phyloP scores from a whole-genome alignment of 1,140 invertebrate species.

The Psilanteris sp. region DNA sequence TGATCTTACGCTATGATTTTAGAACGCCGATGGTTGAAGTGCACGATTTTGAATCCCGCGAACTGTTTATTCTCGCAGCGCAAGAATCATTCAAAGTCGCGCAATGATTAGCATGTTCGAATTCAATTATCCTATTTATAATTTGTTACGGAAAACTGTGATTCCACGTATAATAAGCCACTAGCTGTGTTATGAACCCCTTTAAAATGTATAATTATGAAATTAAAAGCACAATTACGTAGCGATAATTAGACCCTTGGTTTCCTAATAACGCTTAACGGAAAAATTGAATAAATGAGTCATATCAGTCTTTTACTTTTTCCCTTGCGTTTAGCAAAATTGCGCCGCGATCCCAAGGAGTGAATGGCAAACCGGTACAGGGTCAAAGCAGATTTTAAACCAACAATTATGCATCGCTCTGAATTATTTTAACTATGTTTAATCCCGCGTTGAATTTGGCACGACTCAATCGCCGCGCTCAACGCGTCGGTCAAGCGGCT shows the following conservation, averaged over 20 bases:
- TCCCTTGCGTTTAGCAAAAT: constrained; percentile 31
- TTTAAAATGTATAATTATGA: constrained; percentile 42
- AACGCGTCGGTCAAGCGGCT: too few relatives aligned
- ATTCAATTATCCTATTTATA: constrained; percentile 27
- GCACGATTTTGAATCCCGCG: too few relatives aligned
- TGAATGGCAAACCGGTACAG: constrained; percentile 55
- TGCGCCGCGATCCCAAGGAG: constrained; percentile 42
- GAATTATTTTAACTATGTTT: constrained; percentile 31
- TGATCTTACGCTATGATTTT: too few relatives aligned
- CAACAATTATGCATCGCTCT: constrained; percentile 38
- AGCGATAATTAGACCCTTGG: constrained; percentile 24
- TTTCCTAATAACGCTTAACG: constrained; percentile 50
- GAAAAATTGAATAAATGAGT: constrained; percentile 53
- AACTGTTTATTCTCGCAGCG: too few relatives aligned
- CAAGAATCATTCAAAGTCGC: constrained; percentile 20
- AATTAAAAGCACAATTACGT: constrained; percentile 42
- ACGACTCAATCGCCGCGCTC: too few relatives aligned
- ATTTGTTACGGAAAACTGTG: constrained; percentile 43
- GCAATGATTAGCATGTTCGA: constrained; percentile 27
- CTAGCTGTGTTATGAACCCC: constrained; percentile 17
- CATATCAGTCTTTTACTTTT: constrained; percentile 25
- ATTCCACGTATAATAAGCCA: constrained; percentile 33
- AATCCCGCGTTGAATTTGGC: too few relatives aligned
- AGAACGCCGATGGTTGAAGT: too few relatives aligned
- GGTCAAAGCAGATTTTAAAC: constrained; percentile 46